These are phyloP conservation scores for Guaruba guarouba DNA, from an alignment of 2,113 vertebrate genomes.

Conservation along the genomic window DNA sequence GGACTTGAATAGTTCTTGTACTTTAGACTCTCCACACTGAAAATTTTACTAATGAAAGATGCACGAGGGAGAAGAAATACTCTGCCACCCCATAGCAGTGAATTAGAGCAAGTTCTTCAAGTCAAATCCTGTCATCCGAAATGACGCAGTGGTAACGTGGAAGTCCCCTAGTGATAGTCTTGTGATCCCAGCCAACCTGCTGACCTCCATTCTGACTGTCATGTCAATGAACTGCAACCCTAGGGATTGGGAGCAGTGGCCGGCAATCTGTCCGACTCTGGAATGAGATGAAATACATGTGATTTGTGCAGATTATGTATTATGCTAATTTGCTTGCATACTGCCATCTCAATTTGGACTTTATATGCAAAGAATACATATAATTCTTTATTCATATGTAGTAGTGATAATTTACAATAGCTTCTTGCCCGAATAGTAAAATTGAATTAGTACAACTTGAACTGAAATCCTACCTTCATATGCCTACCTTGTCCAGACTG, in stretches of 20 bases:
- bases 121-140: neutral
- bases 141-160: neutral
- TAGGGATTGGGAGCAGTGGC: neutral
- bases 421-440: neutral
- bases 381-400: neutral
- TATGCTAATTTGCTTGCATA: neutral
- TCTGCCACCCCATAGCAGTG: neutral
- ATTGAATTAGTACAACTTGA: neutral
- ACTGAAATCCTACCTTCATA: neutral
- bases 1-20: neutral
- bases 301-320: neutral
- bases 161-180: neutral
- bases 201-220: neutral
- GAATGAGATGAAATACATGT: neutral
- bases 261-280: rapidly evolving
- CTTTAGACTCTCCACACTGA: neutral
- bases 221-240: neutral
- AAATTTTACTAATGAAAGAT: neutral
- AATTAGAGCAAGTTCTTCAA: neutral
- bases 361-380: neutral
- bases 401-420: neutral
- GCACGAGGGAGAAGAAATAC: neutral
- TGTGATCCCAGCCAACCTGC: neutral
- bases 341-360: neutral
- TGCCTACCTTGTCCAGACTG: neutral